Evolutionary conservation across 2,113 vertebrate genomes (phyloP).

Genomic region (Hippolais icterina): DNA sequence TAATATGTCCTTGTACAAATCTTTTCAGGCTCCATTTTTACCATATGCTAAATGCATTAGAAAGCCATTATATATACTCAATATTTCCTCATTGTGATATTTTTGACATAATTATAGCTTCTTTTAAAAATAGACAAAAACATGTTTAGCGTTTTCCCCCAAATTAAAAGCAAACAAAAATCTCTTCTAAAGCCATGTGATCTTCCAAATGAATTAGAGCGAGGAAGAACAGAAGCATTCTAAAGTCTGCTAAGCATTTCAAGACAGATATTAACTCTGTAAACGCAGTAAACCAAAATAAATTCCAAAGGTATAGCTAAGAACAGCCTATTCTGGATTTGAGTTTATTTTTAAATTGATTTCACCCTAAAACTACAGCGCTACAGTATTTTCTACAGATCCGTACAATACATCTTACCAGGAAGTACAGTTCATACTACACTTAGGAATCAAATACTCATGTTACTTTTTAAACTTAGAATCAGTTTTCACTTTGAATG

Average conservation of each 20-base stretch:
- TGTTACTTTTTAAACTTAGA: background rate
- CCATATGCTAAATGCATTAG: slow-evolving; percentile 1
- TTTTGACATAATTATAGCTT: slow-evolving; percentile 34
- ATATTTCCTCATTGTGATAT: slow-evolving; percentile 17
- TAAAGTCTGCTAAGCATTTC: background rate
- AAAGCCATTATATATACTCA: background rate
- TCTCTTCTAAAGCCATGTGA: background rate
- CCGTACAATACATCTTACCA: background rate
- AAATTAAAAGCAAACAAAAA: background rate
- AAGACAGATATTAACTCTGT: background rate
- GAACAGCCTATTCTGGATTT: background rate
- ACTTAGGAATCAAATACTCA: background rate
- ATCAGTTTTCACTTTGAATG: background rate
- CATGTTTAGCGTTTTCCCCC: background rate
- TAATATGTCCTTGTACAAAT: background rate
- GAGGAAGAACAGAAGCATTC: background rate
- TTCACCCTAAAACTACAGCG: background rate
- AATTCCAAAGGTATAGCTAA: background rate
- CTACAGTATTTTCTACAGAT: background rate
- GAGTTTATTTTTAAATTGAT: background rate
- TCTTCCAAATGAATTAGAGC: background rate
- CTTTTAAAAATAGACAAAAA: slow-evolving; percentile 41
- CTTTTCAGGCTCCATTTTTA: slow-evolving; percentile 6
- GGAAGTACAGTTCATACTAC: background rate
- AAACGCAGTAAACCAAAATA: background rate